Evolutionary conservation across 2,797 vertebrate species (phyloP), one percentile per base, ranked within the genome.

Genomic region (Cyclopterus lumpus): DNA sequence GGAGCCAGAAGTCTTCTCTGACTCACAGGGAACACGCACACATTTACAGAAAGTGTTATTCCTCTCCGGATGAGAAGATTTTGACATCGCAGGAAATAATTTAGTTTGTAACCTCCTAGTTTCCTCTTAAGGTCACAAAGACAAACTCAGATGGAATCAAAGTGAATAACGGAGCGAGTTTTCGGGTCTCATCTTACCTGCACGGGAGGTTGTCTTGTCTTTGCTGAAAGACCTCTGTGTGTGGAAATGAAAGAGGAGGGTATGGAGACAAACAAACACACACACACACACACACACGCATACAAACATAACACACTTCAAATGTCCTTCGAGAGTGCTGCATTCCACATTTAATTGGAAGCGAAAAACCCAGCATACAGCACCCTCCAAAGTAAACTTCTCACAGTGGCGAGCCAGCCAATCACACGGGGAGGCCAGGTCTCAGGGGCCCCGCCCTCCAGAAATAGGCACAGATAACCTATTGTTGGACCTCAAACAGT

Each of bases 281-380:
- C 48, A 51, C 46, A 48, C n/a, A 54, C 49, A 28, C 24, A 16
- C 24, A 28, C 75, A 68, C 46, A 73, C 42, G 60, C 65, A 73
- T 59, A 75, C 79, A 82, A 83, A 89, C 88, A 82, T 74, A 81
- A 86, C 84, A 71, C 89, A 88, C 84, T 87, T 86, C 86, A 89
- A 91, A 90, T 91, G 92, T 90, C 88, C 91, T 94, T 94, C 81
- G 46, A 92, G 91, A 81, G 76, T 58, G 71, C 87, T 66, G 88
- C 92, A 93, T 93, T 94, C 92, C 93, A 93, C 86, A 90, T 91
- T 93, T 94, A 94, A 94, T 93, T 93, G 92, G 86, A 91, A 91
- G 83, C 62, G 62, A 75, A 80, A 91, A 91, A 88, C 85, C 80
- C 80, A 67, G 77, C 85, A 79, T 65, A 75, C 85, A 85, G 82